Conservation (phyloP, 2,888 invertebrate genomes). For the Plagiodera versicolora region DNA sequence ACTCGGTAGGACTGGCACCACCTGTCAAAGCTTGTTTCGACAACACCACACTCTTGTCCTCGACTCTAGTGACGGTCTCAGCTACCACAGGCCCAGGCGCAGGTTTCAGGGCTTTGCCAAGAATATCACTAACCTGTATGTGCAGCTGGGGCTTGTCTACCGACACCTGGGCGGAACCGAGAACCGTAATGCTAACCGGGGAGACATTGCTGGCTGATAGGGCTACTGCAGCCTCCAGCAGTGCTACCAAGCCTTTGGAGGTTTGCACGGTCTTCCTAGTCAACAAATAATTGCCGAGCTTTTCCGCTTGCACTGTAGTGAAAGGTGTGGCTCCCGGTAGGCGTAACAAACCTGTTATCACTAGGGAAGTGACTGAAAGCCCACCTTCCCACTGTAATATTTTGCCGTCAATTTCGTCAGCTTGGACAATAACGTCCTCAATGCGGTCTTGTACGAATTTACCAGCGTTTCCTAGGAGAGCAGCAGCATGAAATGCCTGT, state of each 20-base stretch:
- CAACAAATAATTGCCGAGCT: slow-evolving; percentile 81
- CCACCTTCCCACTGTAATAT: slow-evolving; percentile 92
- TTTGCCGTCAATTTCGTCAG: slow-evolving; percentile 88
- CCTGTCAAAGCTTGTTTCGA: slow-evolving; percentile 64
- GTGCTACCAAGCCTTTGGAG: slow-evolving; percentile 77
- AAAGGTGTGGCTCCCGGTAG: slow-evolving; percentile 69
- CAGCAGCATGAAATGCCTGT: slow-evolving; percentile 81
- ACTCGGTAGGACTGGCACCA: slow-evolving; percentile 67
- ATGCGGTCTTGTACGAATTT: slow-evolving; percentile 72
- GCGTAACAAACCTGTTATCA: slow-evolving; percentile 59
- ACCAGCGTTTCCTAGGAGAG: slow-evolving; percentile 68
- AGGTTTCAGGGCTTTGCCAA: slow-evolving; percentile 73
- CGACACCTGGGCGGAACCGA: slow-evolving; percentile 77
- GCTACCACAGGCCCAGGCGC: slow-evolving; percentile 70
- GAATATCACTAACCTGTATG: slow-evolving; percentile 72
- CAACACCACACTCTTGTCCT: slow-evolving; percentile 75
- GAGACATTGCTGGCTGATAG: slow-evolving; percentile 58
- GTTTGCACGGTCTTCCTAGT: slow-evolving; percentile 88
- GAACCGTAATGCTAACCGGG: slow-evolving; percentile 82
- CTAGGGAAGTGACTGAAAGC: slow-evolving; percentile 71
- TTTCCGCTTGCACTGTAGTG: slow-evolving; percentile 76
- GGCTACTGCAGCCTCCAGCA: slow-evolving; percentile 76
- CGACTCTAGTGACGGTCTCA: slow-evolving; percentile 72
- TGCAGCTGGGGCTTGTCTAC: slow-evolving; percentile 65
- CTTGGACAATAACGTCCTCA: slow-evolving; percentile 91